Conservation (phyloP, 2,113 vertebrate genomes). For the Diadophis punctatus region DNA sequence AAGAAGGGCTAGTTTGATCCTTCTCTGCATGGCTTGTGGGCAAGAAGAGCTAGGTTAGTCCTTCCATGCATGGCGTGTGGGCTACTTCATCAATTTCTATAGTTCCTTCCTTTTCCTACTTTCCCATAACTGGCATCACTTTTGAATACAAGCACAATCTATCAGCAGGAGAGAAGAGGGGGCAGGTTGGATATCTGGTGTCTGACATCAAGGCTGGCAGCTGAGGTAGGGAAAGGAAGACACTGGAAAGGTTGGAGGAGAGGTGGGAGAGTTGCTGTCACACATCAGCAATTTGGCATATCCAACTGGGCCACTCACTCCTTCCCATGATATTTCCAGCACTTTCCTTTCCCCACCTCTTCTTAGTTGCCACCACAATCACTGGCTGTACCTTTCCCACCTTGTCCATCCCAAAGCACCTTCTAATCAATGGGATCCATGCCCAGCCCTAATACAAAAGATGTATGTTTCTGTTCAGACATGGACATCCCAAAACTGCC, state of each 20-base stretch:
- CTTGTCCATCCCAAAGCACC: background rate
- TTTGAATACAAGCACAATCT: background rate
- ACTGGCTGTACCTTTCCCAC: background rate
- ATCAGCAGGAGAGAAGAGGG: background rate
- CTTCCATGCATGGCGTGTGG: background rate
- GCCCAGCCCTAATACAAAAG: too few species aligned
- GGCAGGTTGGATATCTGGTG: background rate
- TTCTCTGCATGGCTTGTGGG: background rate
- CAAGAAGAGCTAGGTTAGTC: background rate
- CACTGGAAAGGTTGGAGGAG: background rate
- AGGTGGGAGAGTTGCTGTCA: background rate
- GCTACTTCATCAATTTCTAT: background rate
- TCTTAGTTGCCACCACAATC: background rate
- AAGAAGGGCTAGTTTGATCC: background rate
- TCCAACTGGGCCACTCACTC: background rate
- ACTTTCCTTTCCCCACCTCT: background rate
- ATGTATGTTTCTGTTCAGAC: background rate
- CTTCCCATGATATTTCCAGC: background rate
- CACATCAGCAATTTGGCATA: background rate
- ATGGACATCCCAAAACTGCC: background rate
- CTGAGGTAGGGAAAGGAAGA: background rate
- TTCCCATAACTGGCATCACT: background rate
- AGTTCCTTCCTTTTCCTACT: background rate
- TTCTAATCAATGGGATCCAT: too few species aligned
- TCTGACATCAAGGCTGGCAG: background rate